Evolutionary conservation across 2,797 vertebrate species (phyloP).

Genomic region (Amblyraja radiata): DNA sequence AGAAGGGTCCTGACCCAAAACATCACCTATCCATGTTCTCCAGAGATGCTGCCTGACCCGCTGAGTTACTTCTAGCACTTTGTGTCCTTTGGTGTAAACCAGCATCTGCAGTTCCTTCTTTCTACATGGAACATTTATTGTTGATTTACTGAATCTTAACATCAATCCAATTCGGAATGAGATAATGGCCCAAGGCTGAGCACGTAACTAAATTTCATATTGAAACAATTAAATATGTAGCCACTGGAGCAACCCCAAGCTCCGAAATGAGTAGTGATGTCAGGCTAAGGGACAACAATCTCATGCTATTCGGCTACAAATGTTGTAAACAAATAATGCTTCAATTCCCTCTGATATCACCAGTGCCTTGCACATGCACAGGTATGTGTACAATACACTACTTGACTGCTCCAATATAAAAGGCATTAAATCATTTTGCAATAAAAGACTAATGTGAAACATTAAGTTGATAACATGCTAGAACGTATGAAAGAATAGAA

Average conservation of each 20-base stretch:
- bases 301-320: background rate
- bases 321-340: background rate
- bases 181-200: background rate
- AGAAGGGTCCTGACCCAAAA: too few relatives aligned
- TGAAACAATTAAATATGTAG: background rate
- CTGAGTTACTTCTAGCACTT: too few relatives aligned
- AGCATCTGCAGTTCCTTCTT: too few relatives aligned
- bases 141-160: background rate
- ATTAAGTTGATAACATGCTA: background rate
- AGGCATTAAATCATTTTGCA: background rate
- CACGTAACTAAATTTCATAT: background rate
- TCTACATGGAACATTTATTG: background rate
- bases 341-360: background rate
- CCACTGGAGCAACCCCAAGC: background rate
- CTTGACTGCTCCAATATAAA: background rate
- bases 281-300: background rate
- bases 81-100: too few relatives aligned
- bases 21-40: too few relatives aligned
- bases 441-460: background rate
- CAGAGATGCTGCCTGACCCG: too few relatives aligned
- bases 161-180: background rate
- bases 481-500: background rate
- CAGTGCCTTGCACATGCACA: background rate
- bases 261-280: background rate
- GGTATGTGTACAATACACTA: background rate